Evolutionary conservation across 2,888 invertebrate genomes (phyloP).

Genomic region (Malachius bipustulatus): DNA sequence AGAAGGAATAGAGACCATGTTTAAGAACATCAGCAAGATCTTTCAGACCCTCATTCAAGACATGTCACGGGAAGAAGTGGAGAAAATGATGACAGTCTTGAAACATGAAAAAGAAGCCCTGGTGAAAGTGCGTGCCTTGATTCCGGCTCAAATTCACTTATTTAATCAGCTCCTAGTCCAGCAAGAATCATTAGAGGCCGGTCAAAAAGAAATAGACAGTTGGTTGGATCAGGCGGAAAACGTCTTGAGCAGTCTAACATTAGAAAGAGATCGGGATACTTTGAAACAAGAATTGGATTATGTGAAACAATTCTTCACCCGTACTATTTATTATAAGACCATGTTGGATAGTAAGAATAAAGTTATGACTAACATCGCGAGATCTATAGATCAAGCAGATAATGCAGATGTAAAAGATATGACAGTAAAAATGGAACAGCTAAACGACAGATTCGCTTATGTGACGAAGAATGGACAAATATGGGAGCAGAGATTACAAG

Average conservation of each 20-base stretch:
- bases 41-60: conserved; percentile 87
- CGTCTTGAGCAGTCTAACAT: conserved; percentile 46
- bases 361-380: conserved; percentile 76
- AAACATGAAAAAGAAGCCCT: conserved; percentile 83
- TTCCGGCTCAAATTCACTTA: conserved; percentile 70
- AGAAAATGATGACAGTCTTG: conserved; percentile 75
- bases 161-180: conserved; percentile 76
- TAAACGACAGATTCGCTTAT: conserved; percentile 75
- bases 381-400: conserved; percentile 61
- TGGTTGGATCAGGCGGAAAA: conserved; percentile 82
- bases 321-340: conserved; percentile 81
- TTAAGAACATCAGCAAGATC: conserved; percentile 82
- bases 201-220: conserved; percentile 69
- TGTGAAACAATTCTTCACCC: conserved; percentile 78
- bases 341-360: conserved; percentile 94
- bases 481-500: conserved; percentile 68
- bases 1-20: conserved; percentile 77
- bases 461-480: conserved; percentile 63
- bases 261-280: conserved; percentile 56
- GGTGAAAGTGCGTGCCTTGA: conserved; percentile 69
- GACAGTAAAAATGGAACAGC: conserved; percentile 57
- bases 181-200: conserved; percentile 80
- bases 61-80: conserved; percentile 80
- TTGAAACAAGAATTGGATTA: conserved; percentile 66
- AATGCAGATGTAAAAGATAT: conserved; percentile 64